A percentile compares a stretch with the other conserved stretches of the same genome.
Evolutionary conservation across 2,113 vertebrate genomes (phyloP).

Genomic region (Peromyscus californicus): DNA sequence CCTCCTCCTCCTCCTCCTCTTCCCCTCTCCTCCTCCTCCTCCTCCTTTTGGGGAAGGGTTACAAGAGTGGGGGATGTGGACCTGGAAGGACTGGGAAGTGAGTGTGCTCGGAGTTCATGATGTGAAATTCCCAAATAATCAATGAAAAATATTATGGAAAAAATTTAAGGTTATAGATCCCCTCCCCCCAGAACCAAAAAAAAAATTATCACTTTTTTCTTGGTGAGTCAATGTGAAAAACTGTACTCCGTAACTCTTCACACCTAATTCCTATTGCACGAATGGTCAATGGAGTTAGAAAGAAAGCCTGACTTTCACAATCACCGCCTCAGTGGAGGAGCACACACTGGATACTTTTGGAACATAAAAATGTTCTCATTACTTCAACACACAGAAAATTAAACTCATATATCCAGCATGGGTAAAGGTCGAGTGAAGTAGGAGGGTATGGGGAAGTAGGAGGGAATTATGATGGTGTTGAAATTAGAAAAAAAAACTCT

Average conservation of each 20-base stretch:
- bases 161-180: background rate
- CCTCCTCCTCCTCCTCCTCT: too few relatives aligned
- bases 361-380: background rate
- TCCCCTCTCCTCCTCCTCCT: too few relatives aligned
- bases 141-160: background rate
- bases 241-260: background rate
- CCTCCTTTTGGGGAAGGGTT: too few relatives aligned
- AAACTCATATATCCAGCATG: background rate
- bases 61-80: too few relatives aligned
- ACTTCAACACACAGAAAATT: background rate
- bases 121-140: too few relatives aligned
- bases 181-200: too few relatives aligned
- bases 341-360: background rate
- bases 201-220: background rate
- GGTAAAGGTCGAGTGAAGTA: background rate
- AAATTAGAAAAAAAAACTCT: background rate
- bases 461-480: background rate
- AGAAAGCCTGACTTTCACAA: background rate
- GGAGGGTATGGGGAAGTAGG: background rate
- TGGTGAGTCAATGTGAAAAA: background rate
- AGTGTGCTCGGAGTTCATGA: too few relatives aligned
- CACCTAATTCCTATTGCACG: background rate
- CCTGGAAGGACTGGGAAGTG: too few relatives aligned
- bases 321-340: background rate
- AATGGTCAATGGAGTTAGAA: background rate